Evolutionary conservation across 2,113 vertebrate species (phyloP).

Genomic region (Phycodurus eques): DNA sequence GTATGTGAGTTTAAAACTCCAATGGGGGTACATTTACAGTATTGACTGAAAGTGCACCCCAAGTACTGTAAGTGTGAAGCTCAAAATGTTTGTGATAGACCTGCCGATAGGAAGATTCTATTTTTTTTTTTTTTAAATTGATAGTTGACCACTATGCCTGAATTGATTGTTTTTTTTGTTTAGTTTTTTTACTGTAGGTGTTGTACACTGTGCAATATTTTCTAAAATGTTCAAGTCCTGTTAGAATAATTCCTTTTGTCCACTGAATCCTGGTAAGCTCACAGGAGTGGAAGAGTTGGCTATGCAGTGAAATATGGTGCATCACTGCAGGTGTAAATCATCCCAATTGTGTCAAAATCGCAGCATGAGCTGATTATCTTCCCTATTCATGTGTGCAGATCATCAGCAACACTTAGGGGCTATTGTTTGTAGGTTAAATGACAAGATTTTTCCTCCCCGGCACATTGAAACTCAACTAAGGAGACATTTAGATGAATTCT

Average conservation of each 20-base stretch:
- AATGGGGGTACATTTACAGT: no score
- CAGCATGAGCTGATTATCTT: conserved; percentile 55
- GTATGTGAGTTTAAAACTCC: no score
- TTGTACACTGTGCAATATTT: no score
- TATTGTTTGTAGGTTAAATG: conserved; percentile 68
- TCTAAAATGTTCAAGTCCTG: background rate
- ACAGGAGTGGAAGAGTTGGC: background rate
- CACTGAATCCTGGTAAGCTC: background rate
- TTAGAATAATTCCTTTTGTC: background rate
- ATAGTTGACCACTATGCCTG: no score
- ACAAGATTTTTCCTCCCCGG: conserved; percentile 33
- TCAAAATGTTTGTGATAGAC: no score
- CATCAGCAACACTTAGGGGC: conserved; percentile 59
- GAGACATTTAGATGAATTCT: background rate
- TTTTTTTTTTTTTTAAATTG: no score
- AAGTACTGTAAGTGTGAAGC: no score
- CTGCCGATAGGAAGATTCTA: no score
- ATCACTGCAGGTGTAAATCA: conserved; percentile 49
- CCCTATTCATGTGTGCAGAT: conserved; percentile 37
- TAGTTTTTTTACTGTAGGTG: no score
- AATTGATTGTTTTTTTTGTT: no score
- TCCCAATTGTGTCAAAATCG: conserved; percentile 19
- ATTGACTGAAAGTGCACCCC: no score
- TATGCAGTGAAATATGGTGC: background rate
- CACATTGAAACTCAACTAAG: conserved; percentile 45